Evolutionary conservation across 2,888 invertebrate species (phyloP).

Genomic region (Horisme vitalbata): DNA sequence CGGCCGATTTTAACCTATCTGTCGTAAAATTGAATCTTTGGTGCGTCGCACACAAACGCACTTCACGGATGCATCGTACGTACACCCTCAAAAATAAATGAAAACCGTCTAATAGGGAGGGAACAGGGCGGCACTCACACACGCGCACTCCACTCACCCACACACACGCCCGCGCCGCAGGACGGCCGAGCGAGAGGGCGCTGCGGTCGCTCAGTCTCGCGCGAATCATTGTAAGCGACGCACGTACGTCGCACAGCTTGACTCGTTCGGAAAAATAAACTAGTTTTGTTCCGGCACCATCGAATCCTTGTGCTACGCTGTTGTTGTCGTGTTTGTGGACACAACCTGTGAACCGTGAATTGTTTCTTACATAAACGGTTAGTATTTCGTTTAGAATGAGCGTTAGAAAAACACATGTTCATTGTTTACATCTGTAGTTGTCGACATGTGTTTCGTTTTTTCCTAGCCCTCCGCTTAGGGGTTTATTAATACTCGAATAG

Average conservation of each 20-base stretch:
- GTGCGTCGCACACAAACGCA: constrained; percentile 29
- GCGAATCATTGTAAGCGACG: constrained; percentile 67
- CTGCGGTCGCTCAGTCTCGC: constrained; percentile 80
- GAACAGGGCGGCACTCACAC: constrained; percentile 49
- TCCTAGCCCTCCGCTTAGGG: constrained; percentile 57
- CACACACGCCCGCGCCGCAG: constrained; percentile 53
- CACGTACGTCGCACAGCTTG: constrained; percentile 63
- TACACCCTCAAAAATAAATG: constrained; percentile 52
- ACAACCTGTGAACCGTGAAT: constrained; percentile 64
- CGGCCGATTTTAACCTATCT: constrained; percentile 49
- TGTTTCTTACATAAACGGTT: constrained; percentile 69
- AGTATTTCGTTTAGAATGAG: constrained; percentile 52
- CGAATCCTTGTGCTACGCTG: constrained; percentile 62
- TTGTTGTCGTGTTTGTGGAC: constrained; percentile 71
- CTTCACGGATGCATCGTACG: constrained; percentile 45
- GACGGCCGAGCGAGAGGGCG: constrained; percentile 64
- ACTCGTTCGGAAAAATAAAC: constrained; percentile 75
- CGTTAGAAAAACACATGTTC: constrained; percentile 53
- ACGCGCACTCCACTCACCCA: constrained; percentile 45
- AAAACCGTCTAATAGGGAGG: constrained; percentile 44
- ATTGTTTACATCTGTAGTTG: constrained; percentile 72
- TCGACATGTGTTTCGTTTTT: constrained; percentile 66
- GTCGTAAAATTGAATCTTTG: constrained; percentile 39
- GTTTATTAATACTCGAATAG: constrained; percentile 66
- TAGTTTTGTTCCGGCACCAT: constrained; percentile 76